phyloP scores from a whole-genome alignment of 1,140 invertebrate genomes.

The Palaemon carinicauda region DNA sequence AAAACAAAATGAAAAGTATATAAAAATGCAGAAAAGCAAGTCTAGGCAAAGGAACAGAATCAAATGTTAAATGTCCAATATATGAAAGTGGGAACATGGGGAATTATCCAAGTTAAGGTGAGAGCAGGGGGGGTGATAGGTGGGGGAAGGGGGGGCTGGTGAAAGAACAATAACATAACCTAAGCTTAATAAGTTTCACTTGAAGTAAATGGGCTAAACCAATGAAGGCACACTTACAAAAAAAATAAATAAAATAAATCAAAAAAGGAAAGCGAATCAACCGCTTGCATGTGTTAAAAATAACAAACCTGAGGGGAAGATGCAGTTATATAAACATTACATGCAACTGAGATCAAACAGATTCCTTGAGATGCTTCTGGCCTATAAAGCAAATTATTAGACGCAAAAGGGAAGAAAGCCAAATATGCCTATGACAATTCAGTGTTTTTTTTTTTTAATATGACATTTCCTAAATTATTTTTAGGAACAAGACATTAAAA shows the following conservation, averaged over 20 bases:
- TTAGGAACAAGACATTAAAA: not conserved
- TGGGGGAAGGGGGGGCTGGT: not conserved
- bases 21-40: not conserved
- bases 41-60: not conserved
- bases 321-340: slow-evolving; percentile 12
- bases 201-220: not conserved
- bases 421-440: not conserved
- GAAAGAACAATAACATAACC: not conserved
- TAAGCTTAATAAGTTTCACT: no score
- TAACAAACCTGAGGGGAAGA: slow-evolving; percentile 25
- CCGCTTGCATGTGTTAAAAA: not conserved
- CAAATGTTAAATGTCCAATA: no score
- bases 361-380: not conserved
- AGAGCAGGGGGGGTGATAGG: not conserved
- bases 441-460: not conserved
- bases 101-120: not conserved
- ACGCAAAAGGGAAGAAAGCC: not conserved
- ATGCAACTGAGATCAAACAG: slow-evolving; percentile 16
- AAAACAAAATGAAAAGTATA: no score
- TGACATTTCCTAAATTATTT: not conserved
- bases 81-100: not conserved
- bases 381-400: slow-evolving; percentile 49
- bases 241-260: not conserved
- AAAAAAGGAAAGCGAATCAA: not conserved
- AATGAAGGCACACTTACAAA: not conserved